These are phyloP conservation scores for Falco berigora DNA, from an alignment of 2,797 vertebrate species.

Conservation along the genomic window DNA sequence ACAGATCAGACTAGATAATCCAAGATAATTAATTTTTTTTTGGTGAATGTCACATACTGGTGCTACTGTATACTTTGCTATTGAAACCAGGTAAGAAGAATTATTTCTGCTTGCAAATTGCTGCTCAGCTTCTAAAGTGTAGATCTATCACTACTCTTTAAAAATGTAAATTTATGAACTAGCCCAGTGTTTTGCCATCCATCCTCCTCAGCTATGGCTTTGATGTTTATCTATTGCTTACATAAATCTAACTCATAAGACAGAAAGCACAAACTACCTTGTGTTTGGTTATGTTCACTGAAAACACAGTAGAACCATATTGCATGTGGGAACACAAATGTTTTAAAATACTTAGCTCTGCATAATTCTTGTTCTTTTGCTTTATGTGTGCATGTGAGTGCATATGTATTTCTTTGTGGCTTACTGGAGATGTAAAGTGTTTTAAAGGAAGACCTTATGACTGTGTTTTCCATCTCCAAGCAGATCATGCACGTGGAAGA, in stretches of 20 bases:
- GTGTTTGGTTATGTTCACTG: neutral
- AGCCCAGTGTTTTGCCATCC: neutral
- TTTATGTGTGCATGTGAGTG: neutral
- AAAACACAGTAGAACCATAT: slow-evolving; percentile 19
- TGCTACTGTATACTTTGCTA: neutral
- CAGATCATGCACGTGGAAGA: neutral
- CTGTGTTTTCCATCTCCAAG: neutral
- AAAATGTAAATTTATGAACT: slow-evolving; percentile 14
- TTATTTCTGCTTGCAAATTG: neutral
- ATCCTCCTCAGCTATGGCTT: neutral
- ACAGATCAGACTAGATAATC: neutral
- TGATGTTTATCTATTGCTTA: slow-evolving; percentile 1
- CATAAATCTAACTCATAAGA: neutral
- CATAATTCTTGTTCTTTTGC: neutral
- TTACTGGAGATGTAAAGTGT: neutral
- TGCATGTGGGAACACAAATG: slow-evolving; percentile 26
- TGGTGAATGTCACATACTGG: neutral
- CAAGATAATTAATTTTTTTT: neutral
- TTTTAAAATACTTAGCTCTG: slow-evolving; percentile 24
- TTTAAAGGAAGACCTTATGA: neutral
- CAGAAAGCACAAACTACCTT: neutral
- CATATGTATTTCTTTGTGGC: neutral
- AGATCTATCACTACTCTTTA: neutral
- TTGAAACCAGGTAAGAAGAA: neutral
- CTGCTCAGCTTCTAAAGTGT: neutral